Conservation (phyloP, 2,888 invertebrate species). For the Cerastis rubricosa region DNA sequence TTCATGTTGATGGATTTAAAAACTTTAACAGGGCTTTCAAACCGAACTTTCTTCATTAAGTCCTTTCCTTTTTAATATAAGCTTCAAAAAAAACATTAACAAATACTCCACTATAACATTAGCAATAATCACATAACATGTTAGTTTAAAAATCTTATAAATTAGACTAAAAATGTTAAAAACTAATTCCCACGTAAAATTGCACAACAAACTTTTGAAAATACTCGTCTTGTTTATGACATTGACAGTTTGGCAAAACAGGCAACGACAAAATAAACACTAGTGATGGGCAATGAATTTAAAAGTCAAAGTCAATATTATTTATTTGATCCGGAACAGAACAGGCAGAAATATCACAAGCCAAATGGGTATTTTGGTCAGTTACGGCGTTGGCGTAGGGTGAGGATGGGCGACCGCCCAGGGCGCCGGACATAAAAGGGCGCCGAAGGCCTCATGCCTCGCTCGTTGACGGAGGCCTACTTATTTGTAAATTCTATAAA, state of each 20-base stretch:
- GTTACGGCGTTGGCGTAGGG: no score
- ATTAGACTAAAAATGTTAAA: conserved; percentile 2
- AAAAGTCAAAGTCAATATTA: no score
- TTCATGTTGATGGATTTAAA: conserved; percentile 73
- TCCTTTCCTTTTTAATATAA: conserved; percentile 9
- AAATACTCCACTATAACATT: conserved; percentile 10
- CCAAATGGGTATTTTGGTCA: not conserved
- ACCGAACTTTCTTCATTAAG: conserved; percentile 87
- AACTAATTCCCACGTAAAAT: conserved; percentile 45
- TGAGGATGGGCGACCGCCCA: no score
- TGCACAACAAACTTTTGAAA: conserved; percentile 60
- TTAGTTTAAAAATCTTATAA: conserved; percentile 26
- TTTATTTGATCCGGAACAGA: not conserved
- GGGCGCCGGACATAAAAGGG: no score
- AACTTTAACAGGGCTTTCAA: conserved; percentile 76
- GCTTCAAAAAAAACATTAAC: not conserved
- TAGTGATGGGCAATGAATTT: not conserved
- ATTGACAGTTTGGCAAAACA: conserved; percentile 21
- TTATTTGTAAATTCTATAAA: no score
- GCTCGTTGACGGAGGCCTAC: no score
- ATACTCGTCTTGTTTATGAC: conserved; percentile 44
- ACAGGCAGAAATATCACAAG: not conserved
- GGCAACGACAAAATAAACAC: not conserved
- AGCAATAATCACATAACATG: not conserved
- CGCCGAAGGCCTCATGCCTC: no score